phyloP scores from a whole-genome alignment of 2,888 invertebrate species.

The Agrotis ipsilon region DNA sequence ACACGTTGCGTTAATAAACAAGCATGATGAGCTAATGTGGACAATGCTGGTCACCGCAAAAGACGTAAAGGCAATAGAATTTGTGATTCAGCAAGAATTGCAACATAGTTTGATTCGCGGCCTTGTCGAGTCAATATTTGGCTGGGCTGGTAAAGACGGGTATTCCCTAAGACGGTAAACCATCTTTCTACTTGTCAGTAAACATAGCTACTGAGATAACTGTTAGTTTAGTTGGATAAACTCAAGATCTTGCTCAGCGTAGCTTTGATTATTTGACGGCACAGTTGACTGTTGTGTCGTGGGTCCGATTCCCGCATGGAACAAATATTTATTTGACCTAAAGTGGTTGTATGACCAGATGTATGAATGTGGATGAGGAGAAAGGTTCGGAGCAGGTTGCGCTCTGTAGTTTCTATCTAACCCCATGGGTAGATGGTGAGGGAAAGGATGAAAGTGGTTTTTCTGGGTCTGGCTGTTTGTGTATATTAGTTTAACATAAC shows the following conservation, averaged over 20 bases:
- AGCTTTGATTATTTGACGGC: too few species aligned
- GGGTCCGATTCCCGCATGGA: too few species aligned
- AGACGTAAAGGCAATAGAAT: constrained; percentile 19
- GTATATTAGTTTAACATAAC: too few species aligned
- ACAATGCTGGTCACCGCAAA: constrained; percentile 39
- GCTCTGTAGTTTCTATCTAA: too few species aligned
- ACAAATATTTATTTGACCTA: too few species aligned
- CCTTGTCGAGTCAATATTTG: constrained; percentile 31
- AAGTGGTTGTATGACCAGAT: too few species aligned
- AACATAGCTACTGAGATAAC: background rate
- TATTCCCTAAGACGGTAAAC: constrained; percentile 20
- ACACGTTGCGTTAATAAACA: constrained; percentile 23
- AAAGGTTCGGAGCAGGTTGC: too few species aligned
- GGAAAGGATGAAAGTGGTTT: too few species aligned
- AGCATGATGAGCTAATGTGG: constrained; percentile 39
- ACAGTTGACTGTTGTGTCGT: too few species aligned
- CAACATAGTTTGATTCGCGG: constrained; percentile 28
- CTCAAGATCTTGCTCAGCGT: background rate
- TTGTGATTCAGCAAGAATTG: constrained; percentile 35
- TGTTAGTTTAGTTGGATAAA: background rate
- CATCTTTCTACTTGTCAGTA: background rate
- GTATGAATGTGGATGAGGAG: too few species aligned
- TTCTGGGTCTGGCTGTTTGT: too few species aligned
- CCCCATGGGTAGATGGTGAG: too few species aligned
- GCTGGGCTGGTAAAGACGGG: constrained; percentile 6